These are phyloP conservation scores for Hydropsyche betteni DNA, from an alignment of 2,888 invertebrate species.

Conservation along the genomic window DNA sequence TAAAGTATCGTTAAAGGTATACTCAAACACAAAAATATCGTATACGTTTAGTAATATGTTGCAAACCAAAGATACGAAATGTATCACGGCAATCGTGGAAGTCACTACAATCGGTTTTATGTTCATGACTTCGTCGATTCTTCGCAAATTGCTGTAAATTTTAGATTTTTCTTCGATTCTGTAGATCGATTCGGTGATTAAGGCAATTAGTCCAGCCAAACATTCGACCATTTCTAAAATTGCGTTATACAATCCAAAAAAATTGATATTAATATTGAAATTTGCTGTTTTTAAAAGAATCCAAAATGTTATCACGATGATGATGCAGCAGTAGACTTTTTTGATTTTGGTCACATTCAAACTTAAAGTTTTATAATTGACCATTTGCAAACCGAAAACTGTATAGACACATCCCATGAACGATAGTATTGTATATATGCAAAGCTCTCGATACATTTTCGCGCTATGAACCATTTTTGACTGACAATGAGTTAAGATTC, in stretches of 20 bases:
- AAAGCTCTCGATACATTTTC: too few relatives aligned
- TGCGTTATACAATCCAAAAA: too few relatives aligned
- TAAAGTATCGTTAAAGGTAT: too few relatives aligned
- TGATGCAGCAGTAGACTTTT: neutral
- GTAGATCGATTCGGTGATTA: neutral
- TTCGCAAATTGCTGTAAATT: neutral
- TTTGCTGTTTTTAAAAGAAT: neutral
- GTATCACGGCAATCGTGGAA: too few relatives aligned
- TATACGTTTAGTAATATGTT: too few relatives aligned
- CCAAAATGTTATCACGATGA: neutral
- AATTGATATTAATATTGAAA: neutral
- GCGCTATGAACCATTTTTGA: too few relatives aligned
- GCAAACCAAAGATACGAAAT: too few relatives aligned
- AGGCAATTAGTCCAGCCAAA: neutral
- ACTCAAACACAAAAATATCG: too few relatives aligned
- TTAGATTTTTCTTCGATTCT: neutral
- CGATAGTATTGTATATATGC: neutral
- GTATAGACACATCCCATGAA: neutral
- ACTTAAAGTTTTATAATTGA: neutral
- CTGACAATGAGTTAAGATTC: too few relatives aligned
- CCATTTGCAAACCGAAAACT: constrained; percentile 18
- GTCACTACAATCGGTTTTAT: too few relatives aligned
- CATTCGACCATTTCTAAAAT: neutral
- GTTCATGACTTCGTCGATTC: neutral
- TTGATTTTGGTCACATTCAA: neutral